Percentiles rank a stretch among this genome's conserved stretches.
These are phyloP conservation scores for Hemicentrotus pulcherrimus DNA, from an alignment of 35 echinoderm and acorn worm genomes.

Conservation along the genomic window DNA sequence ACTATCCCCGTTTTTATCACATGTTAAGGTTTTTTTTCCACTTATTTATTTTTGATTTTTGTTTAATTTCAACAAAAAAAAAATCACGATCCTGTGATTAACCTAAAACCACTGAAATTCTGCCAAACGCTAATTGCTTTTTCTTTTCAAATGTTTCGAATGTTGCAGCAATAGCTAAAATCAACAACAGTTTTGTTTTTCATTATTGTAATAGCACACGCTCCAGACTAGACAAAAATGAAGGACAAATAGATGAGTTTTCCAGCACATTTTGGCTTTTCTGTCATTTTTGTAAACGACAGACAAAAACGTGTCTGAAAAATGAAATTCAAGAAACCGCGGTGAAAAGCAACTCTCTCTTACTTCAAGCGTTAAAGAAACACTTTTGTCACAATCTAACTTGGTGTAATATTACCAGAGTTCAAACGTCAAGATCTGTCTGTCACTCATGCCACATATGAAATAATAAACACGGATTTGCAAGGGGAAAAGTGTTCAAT, in stretches of 20 bases:
- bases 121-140: too few relatives aligned
- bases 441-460: conserved; percentile 6
- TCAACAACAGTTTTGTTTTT: neutral
- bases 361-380: neutral
- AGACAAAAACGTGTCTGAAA: neutral
- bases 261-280: neutral
- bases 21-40: too few relatives aligned
- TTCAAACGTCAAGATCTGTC: neutral
- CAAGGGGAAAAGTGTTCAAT: neutral
- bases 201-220: too few relatives aligned
- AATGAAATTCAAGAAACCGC: neutral
- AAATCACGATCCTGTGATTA: too few relatives aligned
- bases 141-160: too few relatives aligned
- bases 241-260: neutral
- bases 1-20: too few relatives aligned
- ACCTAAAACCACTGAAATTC: too few relatives aligned
- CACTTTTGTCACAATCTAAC: conserved; percentile 12
- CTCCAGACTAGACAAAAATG: too few relatives aligned
- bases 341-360: neutral
- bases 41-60: too few relatives aligned
- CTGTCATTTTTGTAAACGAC: neutral
- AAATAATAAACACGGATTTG: conserved; percentile 24
- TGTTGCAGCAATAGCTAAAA: neutral
- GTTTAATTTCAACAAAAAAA: too few relatives aligned
- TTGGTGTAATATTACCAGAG: neutral